Evolutionary conservation across 2,888 invertebrate genomes (phyloP), one percentile per base, ranked within the genome.

Genomic region (Sphaerophoria rueppellii): DNA sequence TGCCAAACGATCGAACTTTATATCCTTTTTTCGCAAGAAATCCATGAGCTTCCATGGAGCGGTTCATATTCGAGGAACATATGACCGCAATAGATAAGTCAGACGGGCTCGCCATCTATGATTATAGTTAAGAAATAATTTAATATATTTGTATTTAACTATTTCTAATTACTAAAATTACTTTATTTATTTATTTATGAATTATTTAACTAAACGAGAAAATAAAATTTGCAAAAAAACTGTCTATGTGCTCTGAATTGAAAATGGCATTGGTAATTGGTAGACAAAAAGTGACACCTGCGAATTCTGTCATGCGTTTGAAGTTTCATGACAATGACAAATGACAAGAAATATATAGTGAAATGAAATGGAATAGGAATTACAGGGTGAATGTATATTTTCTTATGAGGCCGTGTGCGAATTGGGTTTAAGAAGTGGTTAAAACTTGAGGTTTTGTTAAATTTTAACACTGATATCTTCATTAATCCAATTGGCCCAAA

Each of bases 21-120:
- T 97, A 99, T 12, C 99, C 99, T 90, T 98, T 98, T 93, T 99
- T 99, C 74, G 98, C 96, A 63, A 99, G 93, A 92, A 98, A 98
- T 78, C 97, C 97, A 93, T 99, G 99, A 14, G 99, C 99, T 93
- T 99, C 99, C 99, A 99, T 99, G 89, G 98, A 99, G 79, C 99
- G 94, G 91, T 99, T 99, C 98, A 99, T 99, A 92, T 99, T 99
- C 90, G 98, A 99, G 7, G 99, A 99, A 93, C 99, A 99, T 88
- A 98, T 97, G 73, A 99, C 98, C 34, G 99, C 99, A 89, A 99
- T 94, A 89, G 94, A 95, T 88, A 97, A 92, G 89, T 94, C 93
- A 58, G 89, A 89, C 40, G 87, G 88, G 63, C 88, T 89, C 61
- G 90, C 89, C 91, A 92, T 91, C 79, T 88, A 50, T 16, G 16